A percentile compares a stretch with the other conserved stretches of the same genome.
phyloP scores from a whole-genome alignment of 2,113 vertebrate genomes.

The Marcusenius ussheri region DNA sequence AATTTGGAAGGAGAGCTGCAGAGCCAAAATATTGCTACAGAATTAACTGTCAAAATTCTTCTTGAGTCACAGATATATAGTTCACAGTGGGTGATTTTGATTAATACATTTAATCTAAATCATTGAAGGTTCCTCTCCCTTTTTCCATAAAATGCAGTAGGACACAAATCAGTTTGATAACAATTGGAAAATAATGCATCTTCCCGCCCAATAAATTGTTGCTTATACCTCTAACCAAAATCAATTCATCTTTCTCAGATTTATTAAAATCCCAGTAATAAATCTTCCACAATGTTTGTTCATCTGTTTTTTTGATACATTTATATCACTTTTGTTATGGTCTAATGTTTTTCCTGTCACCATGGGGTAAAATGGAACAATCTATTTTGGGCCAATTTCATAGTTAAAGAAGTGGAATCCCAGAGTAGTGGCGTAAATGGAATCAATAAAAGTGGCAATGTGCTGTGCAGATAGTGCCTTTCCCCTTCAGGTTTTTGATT shows the following conservation, averaged over 20 bases:
- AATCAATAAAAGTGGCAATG: conserved; percentile 68
- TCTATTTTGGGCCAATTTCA: conserved; percentile 96
- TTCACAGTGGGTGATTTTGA: conserved; percentile 97
- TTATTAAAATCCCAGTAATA: conserved; percentile 94
- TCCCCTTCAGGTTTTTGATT: conserved; percentile 67
- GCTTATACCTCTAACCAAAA: conserved; percentile 98
- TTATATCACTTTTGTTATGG: conserved; percentile 96
- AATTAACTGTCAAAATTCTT: conserved; percentile 99
- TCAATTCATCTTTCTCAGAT: conserved; percentile 94
- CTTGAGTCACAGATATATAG: conserved; percentile 97
- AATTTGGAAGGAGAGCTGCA: conserved; percentile 91
- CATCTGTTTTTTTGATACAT: conserved; percentile 98
- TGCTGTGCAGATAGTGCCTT: conserved; percentile 64
- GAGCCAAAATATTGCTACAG: conserved; percentile 96
- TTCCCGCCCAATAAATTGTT: conserved; percentile 99
- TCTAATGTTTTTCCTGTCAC: conserved; percentile 92
- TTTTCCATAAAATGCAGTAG: conserved; percentile 99
- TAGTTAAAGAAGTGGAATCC: conserved; percentile 91
- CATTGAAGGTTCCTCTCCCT: conserved; percentile 94
- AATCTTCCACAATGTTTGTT: conserved; percentile 99
- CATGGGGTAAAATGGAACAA: conserved; percentile 95
- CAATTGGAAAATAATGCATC: conserved; percentile 99
- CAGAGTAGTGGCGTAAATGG: conserved; percentile 52
- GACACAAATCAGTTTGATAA: conserved; percentile 99
- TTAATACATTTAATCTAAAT: conserved; percentile 99